A percentile compares a stretch with the other conserved stretches of the same genome.
Evolutionary conservation across 2,888 invertebrate genomes (phyloP).

Genomic region (Drosophila cyrtoloma): DNA sequence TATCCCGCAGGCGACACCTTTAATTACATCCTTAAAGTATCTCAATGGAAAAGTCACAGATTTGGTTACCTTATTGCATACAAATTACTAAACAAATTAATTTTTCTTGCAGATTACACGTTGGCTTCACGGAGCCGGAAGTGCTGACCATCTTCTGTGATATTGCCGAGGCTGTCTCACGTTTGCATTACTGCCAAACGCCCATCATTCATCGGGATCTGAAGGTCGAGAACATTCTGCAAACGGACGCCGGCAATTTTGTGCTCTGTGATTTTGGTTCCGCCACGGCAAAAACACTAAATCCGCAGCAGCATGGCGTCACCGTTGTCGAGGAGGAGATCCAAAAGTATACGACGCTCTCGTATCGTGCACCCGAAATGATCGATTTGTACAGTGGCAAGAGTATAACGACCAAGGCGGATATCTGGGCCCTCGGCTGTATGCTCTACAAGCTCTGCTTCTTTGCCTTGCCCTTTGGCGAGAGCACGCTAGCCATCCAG

Average conservation of each 20-base stretch:
- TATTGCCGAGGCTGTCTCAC: constrained; percentile 95
- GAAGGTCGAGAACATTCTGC: constrained; percentile 95
- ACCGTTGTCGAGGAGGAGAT: constrained; percentile 93
- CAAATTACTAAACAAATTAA: neutral
- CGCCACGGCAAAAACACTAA: constrained; percentile 92
- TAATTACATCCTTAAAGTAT: neutral
- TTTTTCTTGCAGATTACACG: constrained; percentile 86
- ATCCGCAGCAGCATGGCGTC: constrained; percentile 89
- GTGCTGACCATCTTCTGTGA: constrained; percentile 96
- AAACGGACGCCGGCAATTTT: constrained; percentile 92
- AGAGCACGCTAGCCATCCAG: constrained; percentile 96
- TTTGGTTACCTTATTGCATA: neutral
- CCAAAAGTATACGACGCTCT: constrained; percentile 94
- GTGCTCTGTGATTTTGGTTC: constrained; percentile 97
- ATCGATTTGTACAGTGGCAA: constrained; percentile 94
- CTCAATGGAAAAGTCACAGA: neutral
- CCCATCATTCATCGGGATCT: constrained; percentile 97
- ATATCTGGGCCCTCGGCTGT: constrained; percentile 96
- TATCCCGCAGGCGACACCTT: neutral
- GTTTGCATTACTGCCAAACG: constrained; percentile 96
- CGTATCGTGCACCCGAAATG: constrained; percentile 97
- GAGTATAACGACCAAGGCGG: constrained; percentile 93
- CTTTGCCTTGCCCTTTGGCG: constrained; percentile 95
- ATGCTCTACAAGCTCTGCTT: constrained; percentile 95
- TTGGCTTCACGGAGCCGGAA: constrained; percentile 91